Evolutionary conservation across 2,888 invertebrate genomes (phyloP).

Genomic region (Galerucella nymphaeae): DNA sequence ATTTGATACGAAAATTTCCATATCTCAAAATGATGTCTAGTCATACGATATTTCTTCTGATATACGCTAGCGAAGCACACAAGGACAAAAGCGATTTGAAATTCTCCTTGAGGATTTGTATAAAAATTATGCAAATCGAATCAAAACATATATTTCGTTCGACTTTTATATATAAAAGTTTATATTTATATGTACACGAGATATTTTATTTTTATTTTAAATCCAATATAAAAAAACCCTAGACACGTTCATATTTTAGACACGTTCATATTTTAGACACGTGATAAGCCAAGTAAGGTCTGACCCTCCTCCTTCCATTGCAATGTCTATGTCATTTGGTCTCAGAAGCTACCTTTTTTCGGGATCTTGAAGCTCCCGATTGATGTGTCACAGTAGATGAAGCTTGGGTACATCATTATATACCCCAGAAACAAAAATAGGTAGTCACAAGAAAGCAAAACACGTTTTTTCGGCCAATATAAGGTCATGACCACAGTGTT

Average conservation of each 20-base stretch:
- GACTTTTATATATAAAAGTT: not conserved
- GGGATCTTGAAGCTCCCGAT: no score
- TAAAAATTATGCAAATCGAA: slow-evolving; percentile 17
- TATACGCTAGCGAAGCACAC: slow-evolving; percentile 13
- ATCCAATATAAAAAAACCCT: not conserved
- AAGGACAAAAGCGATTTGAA: not conserved
- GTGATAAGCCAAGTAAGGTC: no score
- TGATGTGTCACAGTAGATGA: no score
- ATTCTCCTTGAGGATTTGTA: slow-evolving; percentile 13
- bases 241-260: no score
- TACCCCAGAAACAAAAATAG: no score
- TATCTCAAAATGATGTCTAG: slow-evolving; percentile 6
- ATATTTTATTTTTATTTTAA: not conserved
- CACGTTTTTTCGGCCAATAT: no score
- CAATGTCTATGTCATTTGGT: no score
- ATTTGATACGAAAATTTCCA: slow-evolving; percentile 2
- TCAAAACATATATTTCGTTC: not conserved
- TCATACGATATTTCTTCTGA: slow-evolving; percentile 6
- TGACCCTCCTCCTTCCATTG: no score
- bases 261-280: not conserved
- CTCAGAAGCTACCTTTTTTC: no score
- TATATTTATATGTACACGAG: not conserved
- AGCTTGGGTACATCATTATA: no score
- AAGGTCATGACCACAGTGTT: no score
- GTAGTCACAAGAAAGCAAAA: no score